Percentiles rank a stretch among this genome's conserved stretches.
Evolutionary conservation across 2,113 vertebrate genomes (phyloP).

Genomic region (Spheniscus mendiculus): DNA sequence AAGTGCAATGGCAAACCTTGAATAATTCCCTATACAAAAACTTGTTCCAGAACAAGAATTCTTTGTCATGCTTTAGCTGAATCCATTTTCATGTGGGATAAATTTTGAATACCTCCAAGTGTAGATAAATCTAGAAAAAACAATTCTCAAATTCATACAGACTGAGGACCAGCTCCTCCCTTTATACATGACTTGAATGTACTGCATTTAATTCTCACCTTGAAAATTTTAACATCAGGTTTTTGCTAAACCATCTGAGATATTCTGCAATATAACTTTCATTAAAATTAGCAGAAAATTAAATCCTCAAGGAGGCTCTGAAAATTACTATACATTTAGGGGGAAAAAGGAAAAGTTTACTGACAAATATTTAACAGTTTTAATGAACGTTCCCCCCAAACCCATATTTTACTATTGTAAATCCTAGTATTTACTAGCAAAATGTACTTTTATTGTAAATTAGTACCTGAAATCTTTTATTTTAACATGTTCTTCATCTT

Average conservation of each 20-base stretch:
- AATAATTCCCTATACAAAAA: not conserved
- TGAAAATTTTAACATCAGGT: not conserved
- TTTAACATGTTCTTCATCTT: constrained; percentile 86
- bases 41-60: not conserved
- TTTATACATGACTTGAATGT: not conserved
- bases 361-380: not conserved
- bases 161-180: not conserved
- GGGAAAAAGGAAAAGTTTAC: not conserved
- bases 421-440: not conserved
- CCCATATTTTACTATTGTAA: not conserved
- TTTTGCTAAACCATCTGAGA: not conserved
- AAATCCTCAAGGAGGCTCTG: not conserved
- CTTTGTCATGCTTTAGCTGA: not conserved
- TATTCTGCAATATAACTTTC: not conserved
- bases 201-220: not conserved
- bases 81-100: not conserved
- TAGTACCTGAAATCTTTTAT: constrained; percentile 87
- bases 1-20: not conserved
- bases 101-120: not conserved
- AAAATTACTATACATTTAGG: not conserved
- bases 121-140: not conserved
- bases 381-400: fast-evolving
- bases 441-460: not conserved
- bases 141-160: not conserved
- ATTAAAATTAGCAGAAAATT: not conserved